These are phyloP conservation scores for Epizoanthus rinbou DNA, from an alignment of 92 coral and sea anemone genomes.

Conservation along the genomic window DNA sequence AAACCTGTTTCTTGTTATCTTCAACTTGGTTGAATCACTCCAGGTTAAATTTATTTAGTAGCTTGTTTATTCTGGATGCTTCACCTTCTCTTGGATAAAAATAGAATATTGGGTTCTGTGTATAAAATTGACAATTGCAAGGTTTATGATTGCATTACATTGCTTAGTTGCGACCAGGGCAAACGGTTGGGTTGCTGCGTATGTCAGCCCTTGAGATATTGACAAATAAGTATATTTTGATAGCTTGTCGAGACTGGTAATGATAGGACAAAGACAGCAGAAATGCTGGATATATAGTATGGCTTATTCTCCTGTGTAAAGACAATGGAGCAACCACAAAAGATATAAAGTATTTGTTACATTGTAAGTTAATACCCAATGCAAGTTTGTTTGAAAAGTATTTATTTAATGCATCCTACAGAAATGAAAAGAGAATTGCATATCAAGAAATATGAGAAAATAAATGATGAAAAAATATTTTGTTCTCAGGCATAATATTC, in stretches of 20 bases:
- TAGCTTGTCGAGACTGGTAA: neutral
- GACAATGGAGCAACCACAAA: neutral
- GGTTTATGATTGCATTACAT: neutral
- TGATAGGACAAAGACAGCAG: conserved; percentile 3
- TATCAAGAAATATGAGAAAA: conserved; percentile 20
- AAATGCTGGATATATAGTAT: neutral
- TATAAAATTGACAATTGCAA: neutral
- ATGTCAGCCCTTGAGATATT: neutral
- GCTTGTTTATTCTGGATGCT: too few relatives aligned
- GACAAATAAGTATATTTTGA: conserved; percentile 21
- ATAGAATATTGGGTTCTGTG: neutral
- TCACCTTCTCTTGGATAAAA: too few relatives aligned
- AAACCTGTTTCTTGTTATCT: neutral
- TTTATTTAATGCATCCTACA: conserved; percentile 33
- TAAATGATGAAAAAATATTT: neutral
- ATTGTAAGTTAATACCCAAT: conserved; percentile 33
- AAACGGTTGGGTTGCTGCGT: neutral
- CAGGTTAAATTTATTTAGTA: too few relatives aligned
- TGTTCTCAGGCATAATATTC: too few relatives aligned
- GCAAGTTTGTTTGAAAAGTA: conserved; percentile 37
- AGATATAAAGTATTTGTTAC: conserved; percentile 38
- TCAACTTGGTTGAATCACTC: neutral
- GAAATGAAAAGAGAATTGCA: neutral
- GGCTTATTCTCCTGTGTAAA: conserved; percentile 5
- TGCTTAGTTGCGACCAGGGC: conserved; percentile 2